These are phyloP conservation scores for Lycophotia porphyrea DNA, from an alignment of 2,888 invertebrate species.

Conservation along the genomic window DNA sequence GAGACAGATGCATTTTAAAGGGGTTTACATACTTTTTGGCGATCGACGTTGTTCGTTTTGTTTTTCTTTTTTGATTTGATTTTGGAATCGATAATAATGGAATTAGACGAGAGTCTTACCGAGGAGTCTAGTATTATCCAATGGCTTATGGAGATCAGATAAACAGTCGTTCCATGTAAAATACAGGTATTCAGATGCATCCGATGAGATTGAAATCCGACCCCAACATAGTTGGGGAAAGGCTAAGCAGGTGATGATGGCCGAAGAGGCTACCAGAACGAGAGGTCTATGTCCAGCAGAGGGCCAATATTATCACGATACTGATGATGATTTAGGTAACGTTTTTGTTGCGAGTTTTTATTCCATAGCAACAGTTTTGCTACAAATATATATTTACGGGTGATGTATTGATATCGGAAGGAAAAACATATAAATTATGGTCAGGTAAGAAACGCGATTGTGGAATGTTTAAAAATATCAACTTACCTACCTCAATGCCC, in stretches of 20 bases:
- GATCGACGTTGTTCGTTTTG: neutral
- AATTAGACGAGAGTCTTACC: neutral
- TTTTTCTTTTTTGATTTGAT: neutral
- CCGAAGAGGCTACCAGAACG: neutral
- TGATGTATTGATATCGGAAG: slow-evolving; percentile 6
- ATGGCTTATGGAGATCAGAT: neutral
- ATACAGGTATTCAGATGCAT: neutral
- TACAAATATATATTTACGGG: neutral
- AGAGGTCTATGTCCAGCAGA: neutral
- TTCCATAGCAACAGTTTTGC: neutral
- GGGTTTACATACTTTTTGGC: slow-evolving; percentile 5
- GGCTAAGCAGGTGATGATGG: no score
- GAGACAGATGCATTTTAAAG: slow-evolving; percentile 41
- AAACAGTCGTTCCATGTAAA: neutral
- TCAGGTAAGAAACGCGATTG: neutral
- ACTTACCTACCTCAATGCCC: slow-evolving; percentile 11
- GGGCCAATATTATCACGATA: neutral
- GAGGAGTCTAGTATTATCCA: neutral
- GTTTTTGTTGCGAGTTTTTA: neutral
- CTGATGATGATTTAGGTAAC: neutral
- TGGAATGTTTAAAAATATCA: slow-evolving; percentile 27
- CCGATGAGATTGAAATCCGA: neutral
- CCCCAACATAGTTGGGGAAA: neutral
- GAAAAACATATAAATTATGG: slow-evolving; percentile 1
- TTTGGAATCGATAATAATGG: neutral